These are phyloP conservation scores for Hemistola chrysoprasaria DNA, from an alignment of 2,888 invertebrate species.

Conservation along the genomic window DNA sequence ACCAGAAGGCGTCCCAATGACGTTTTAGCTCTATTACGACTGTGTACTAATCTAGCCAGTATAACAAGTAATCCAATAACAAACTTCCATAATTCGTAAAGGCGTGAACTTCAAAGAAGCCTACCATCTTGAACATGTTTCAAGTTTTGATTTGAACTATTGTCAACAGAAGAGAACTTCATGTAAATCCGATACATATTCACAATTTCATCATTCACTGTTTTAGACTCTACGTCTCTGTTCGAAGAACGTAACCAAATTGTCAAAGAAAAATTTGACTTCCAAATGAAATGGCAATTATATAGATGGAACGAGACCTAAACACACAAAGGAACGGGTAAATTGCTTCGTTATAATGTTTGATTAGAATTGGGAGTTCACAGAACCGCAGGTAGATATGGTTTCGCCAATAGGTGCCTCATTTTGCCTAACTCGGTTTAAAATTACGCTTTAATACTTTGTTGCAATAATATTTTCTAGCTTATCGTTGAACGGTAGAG, in stretches of 20 bases:
- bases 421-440: neutral
- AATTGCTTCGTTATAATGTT: slow-evolving; percentile 34
- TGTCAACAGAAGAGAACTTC: too few relatives aligned
- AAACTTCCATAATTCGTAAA: too few relatives aligned
- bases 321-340: slow-evolving; percentile 25
- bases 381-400: slow-evolving; percentile 16
- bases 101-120: too few relatives aligned
- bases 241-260: slow-evolving; percentile 9
- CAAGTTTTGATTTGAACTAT: too few relatives aligned
- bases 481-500: neutral
- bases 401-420: slow-evolving; percentile 12
- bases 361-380: slow-evolving; percentile 25
- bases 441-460: neutral
- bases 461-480: neutral
- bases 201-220: too few relatives aligned
- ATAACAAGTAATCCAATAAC: slow-evolving; percentile 1
- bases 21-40: slow-evolving; percentile 36
- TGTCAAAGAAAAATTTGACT: slow-evolving; percentile 18
- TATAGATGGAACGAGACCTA: slow-evolving; percentile 19
- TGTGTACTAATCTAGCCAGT: slow-evolving; percentile 6
- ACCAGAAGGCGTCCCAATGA: slow-evolving; percentile 43
- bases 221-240: neutral
- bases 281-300: slow-evolving; percentile 23
- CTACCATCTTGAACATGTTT: too few relatives aligned
- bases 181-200: too few relatives aligned